Evolutionary conservation across 2,797 vertebrate genomes (phyloP).

Genomic region (Gastrophryne carolinensis): DNA sequence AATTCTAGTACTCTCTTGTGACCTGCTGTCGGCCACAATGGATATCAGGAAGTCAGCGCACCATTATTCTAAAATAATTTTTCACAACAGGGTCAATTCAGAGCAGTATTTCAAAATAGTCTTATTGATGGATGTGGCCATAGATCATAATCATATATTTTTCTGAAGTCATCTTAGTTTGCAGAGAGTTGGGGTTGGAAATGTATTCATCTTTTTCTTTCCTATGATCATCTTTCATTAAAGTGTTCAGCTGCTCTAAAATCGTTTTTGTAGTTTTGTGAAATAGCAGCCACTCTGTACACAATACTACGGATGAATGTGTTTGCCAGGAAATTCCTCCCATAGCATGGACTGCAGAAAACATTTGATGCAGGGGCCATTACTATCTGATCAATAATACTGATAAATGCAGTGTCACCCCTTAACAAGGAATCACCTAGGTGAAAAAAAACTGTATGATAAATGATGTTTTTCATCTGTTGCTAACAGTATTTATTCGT

Average conservation of each 20-base stretch:
- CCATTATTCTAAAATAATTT: constrained; percentile 33
- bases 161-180: constrained; percentile 17
- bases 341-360: background rate
- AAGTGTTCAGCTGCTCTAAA: constrained; percentile 18
- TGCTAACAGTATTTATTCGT: too few relatives aligned
- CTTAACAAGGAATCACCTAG: background rate
- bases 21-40: constrained; percentile 2
- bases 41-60: constrained; percentile 13
- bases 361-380: background rate
- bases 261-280: background rate
- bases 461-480: too few relatives aligned
- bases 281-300: background rate
- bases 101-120: constrained; percentile 20
- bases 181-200: constrained; percentile 22
- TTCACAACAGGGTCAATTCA: constrained; percentile 21
- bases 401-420: too few relatives aligned
- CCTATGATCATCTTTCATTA: constrained; percentile 37
- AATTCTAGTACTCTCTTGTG: background rate
- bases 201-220: constrained; percentile 29
- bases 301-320: background rate
- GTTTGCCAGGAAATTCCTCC: background rate
- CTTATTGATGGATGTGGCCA: constrained; percentile 22
- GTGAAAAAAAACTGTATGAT: background rate
- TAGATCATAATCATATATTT: constrained; percentile 38
- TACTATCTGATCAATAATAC: background rate